Evolutionary conservation across 2,888 invertebrate species (phyloP), one percentile per base, ranked within the genome.

Genomic region (Dasysyrphus albostriatus): DNA sequence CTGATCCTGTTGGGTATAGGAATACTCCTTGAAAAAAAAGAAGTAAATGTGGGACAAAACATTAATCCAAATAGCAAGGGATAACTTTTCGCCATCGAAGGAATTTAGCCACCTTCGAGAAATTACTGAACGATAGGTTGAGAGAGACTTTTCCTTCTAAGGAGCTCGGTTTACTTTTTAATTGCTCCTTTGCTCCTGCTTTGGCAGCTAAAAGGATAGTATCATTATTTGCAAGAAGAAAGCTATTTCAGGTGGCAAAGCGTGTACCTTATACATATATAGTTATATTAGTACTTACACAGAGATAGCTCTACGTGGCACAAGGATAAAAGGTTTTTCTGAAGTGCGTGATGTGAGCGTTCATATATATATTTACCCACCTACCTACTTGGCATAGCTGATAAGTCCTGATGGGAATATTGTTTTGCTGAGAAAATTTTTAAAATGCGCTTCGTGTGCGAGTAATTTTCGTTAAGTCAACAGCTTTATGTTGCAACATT

Each of bases 391-490:
- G 6, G 14, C 8, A 44, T 44, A n/a, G 12, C n/a, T 19, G 44
- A 24, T 59, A 10, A 49, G 44, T 10, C 16, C 14, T 51, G 24
- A 54, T 54, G 29, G 24, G 19, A 56, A 56, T 49, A 63, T 42
- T 51, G 69, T 61, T 82, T 54, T 37, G 47, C 49, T 69, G 63
- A 16, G 34, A 49, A 85, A 74, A 67, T 74, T 82, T 82, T 83
- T 87, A 72, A 87, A n/a, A 70, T 83, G 78, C 47, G 70, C 63
- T 83, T 69, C 78, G 83, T 83, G 83, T 78, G 75, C 78, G 65
- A 78, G 83, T 54, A 83, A 87, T 87, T 87, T 87, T 83, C 75
- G 70, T 83, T 24, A 83, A 75, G 67, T 77, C 75, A 87, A 75
- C 83, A 67, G 63, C 72, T 83, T 83, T 87, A 83, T 87, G 78